These are phyloP conservation scores for Nemapogon koenigi DNA, from an alignment of 2,888 invertebrate genomes.

Conservation along the genomic window DNA sequence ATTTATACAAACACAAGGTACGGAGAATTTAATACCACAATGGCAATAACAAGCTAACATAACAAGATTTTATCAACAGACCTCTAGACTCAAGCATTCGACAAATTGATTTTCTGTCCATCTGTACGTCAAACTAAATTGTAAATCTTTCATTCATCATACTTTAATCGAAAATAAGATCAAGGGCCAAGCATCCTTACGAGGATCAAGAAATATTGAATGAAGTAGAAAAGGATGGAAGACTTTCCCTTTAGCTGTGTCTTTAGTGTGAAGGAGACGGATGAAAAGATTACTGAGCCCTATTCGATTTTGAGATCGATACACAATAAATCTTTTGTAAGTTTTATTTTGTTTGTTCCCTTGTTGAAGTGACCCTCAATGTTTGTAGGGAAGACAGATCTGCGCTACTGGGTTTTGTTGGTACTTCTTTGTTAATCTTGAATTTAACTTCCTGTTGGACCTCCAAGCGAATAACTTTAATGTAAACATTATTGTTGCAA, in stretches of 20 bases:
- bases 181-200: slow-evolving; percentile 27
- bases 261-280: slow-evolving; percentile 23
- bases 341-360: slow-evolving; percentile 32
- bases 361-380: slow-evolving; percentile 30
- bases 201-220: slow-evolving; percentile 32
- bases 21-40: no score
- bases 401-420: slow-evolving; percentile 4
- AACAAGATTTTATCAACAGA: neutral
- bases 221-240: slow-evolving; percentile 19
- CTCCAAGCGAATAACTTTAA: no score
- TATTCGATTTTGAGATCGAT: slow-evolving; percentile 48
- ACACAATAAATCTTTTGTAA: slow-evolving; percentile 44
- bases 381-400: slow-evolving; percentile 13
- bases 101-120: neutral
- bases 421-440: no score
- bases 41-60: no score
- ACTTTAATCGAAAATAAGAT: slow-evolving; percentile 43
- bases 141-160: slow-evolving; percentile 45
- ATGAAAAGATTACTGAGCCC: slow-evolving; percentile 25
- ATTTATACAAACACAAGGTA: no score
- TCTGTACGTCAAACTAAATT: neutral
- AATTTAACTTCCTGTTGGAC: no score
- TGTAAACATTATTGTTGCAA: no score
- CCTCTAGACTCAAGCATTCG: neutral
- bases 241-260: no score